These are phyloP conservation scores for Neotoma lepida DNA, from an alignment of 2,113 vertebrate species.

Conservation along the genomic window DNA sequence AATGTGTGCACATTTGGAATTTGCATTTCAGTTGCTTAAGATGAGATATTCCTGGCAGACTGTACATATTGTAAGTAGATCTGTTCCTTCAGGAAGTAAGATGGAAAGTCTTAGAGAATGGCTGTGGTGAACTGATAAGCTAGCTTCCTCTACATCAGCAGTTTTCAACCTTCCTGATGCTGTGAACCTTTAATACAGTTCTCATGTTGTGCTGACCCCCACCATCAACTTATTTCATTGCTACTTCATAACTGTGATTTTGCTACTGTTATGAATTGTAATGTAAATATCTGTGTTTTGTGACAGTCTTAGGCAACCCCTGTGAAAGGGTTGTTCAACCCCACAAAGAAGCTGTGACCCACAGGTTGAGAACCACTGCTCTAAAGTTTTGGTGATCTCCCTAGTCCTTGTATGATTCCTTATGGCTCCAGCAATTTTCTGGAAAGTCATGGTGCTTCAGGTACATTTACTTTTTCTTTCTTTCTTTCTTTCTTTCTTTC, in stretches of 20 bases:
- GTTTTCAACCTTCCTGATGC: not conserved
- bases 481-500: no score
- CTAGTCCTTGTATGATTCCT: slow-evolving; percentile 95
- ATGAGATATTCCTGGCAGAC: not conserved
- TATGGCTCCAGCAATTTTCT: slow-evolving; percentile 83
- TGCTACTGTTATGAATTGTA: no score
- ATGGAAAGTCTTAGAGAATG: slow-evolving; percentile 89
- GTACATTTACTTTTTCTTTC: slow-evolving; percentile 85
- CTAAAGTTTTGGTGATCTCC: slow-evolving; percentile 92
- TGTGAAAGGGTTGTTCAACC: no score
- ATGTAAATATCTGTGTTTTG: no score
- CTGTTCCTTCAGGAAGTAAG: slow-evolving; percentile 67
- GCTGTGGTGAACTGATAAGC: slow-evolving; percentile 94
- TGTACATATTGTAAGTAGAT: not conserved
- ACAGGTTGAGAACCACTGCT: no score
- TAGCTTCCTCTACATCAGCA: slow-evolving; percentile 88
- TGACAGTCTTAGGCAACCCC: no score
- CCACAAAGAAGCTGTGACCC: no score
- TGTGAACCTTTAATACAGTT: not conserved
- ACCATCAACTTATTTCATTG: no score
- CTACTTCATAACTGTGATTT: no score
- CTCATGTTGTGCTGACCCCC: no score
- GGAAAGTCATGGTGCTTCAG: slow-evolving; percentile 95
- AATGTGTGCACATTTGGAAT: not conserved
- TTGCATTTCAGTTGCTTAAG: not conserved